Percentiles rank a stretch among this genome's conserved stretches.
Evolutionary conservation across 1,140 invertebrate species (phyloP).

Genomic region (Forficula auricularia): DNA sequence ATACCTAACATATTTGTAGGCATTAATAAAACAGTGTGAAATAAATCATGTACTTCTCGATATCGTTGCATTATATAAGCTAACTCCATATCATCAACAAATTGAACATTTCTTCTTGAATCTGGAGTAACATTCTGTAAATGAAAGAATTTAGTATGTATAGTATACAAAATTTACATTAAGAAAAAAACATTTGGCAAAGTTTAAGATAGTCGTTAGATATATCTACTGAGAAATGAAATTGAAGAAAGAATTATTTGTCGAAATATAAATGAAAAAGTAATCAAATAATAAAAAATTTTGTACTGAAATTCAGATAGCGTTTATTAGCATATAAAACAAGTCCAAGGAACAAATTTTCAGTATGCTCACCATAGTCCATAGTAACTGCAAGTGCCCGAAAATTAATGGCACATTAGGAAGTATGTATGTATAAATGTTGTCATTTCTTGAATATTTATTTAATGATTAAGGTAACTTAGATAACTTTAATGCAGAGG

Average conservation of each 20-base stretch:
- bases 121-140: slow-evolving; percentile 91
- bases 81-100: slow-evolving; percentile 75
- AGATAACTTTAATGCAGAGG: too few relatives aligned
- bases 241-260: slow-evolving; percentile 8
- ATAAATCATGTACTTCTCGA: slow-evolving; percentile 87
- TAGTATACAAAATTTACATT: neutral
- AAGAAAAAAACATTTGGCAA: slow-evolving; percentile 5
- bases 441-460: too few relatives aligned
- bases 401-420: too few relatives aligned
- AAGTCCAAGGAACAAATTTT: too few relatives aligned
- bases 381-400: too few relatives aligned
- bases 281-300: too few relatives aligned
- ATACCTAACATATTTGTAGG: slow-evolving; percentile 88
- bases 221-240: slow-evolving; percentile 1
- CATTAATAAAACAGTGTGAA: slow-evolving; percentile 80
- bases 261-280: too few relatives aligned
- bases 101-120: slow-evolving; percentile 69
- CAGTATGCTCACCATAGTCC: too few relatives aligned
- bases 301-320: too few relatives aligned
- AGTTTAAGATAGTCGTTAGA: neutral
- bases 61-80: slow-evolving; percentile 96
- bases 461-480: too few relatives aligned
- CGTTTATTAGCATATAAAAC: too few relatives aligned
- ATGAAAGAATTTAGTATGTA: slow-evolving; percentile 24
- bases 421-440: too few relatives aligned